Evolutionary conservation across 2,113 vertebrate species (phyloP).

Genomic region (Pimephales promelas): DNA sequence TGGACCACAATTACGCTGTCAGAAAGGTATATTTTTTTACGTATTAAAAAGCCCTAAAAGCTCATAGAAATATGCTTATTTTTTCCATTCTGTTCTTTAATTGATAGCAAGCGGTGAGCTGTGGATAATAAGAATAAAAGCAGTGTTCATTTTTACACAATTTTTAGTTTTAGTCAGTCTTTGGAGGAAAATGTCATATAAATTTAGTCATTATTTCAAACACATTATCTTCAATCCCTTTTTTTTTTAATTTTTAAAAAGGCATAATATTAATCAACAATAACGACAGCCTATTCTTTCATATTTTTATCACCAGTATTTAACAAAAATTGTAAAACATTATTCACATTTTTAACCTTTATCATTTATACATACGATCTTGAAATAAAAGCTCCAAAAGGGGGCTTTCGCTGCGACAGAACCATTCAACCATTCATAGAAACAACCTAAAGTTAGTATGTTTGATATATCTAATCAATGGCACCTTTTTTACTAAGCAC

Average conservation of each 20-base stretch:
- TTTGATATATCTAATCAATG: too few species aligned
- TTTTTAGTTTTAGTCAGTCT: background rate
- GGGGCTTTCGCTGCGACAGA: too few species aligned
- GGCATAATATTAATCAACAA: background rate
- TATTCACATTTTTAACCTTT: background rate
- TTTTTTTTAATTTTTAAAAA: background rate
- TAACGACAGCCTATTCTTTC: background rate
- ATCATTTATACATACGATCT: too few species aligned
- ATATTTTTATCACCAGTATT: background rate
- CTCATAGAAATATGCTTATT: constrained; percentile 79
- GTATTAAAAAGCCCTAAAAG: constrained; percentile 91
- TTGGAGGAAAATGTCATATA: background rate
- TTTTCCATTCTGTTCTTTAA: constrained; percentile 63
- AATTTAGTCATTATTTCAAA: background rate
- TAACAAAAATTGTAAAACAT: background rate
- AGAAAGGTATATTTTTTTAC: constrained; percentile 93
- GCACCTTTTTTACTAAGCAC: too few species aligned
- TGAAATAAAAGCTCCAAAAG: too few species aligned
- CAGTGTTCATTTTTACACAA: background rate
- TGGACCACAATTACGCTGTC: constrained; percentile 95
- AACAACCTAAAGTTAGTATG: too few species aligned
- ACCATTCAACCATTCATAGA: too few species aligned
- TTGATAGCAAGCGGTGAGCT: constrained; percentile 72
- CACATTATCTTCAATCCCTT: background rate
- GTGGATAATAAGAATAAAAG: constrained; percentile 64